A percentile compares a stretch with the other conserved stretches of the same genome.
Conservation (phyloP, 2,888 invertebrate genomes). For the Cheilosia grossa region DNA sequence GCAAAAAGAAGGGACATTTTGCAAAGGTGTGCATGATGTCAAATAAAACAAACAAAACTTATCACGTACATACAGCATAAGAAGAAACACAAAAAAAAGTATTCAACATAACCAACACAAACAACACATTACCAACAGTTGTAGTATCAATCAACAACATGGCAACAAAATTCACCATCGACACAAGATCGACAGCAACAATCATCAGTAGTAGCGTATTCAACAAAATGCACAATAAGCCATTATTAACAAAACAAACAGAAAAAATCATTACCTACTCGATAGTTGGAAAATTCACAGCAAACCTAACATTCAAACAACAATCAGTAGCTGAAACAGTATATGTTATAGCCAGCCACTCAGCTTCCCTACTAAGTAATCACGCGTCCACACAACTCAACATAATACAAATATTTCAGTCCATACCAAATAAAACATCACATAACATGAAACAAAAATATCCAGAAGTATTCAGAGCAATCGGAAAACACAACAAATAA, state of each 20-base stretch:
- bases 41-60: not conserved
- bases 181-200: not conserved
- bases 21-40: not conserved
- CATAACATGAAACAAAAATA: not conserved
- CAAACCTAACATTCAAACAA: not conserved
- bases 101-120: not conserved
- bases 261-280: not conserved
- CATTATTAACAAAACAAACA: not conserved
- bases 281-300: not conserved
- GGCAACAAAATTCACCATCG: not conserved
- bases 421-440: no score
- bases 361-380: no score
- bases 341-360: no score
- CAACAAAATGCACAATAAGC: not conserved
- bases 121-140: not conserved
- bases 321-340: not conserved
- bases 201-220: not conserved
- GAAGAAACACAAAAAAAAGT: not conserved
- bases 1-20: not conserved
- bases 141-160: not conserved
- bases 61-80: not conserved
- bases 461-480: slow-evolving; percentile 21
- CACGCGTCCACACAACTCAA: no score
- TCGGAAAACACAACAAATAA: not conserved
- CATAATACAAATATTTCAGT: no score